phyloP scores from a whole-genome alignment of 2,888 invertebrate genomes.

The Epinotia brunnichana region DNA sequence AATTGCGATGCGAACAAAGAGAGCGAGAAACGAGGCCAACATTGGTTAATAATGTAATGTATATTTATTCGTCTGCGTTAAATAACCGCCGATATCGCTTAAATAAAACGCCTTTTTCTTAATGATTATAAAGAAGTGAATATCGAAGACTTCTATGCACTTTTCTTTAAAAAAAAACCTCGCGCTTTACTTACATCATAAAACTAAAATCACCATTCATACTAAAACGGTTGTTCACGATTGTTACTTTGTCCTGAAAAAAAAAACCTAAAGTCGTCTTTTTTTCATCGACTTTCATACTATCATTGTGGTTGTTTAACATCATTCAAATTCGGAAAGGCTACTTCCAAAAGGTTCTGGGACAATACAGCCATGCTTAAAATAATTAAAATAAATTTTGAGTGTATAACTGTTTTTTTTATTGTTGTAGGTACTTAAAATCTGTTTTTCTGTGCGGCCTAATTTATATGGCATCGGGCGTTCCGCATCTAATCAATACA shows the following conservation, averaged over 20 bases:
- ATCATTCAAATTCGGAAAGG: background rate
- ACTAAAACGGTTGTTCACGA: background rate
- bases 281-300: conserved; percentile 37
- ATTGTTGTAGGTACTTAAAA: conserved; percentile 59
- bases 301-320: conserved; percentile 18
- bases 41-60: conserved; percentile 84
- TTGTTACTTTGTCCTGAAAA: background rate
- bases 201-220: background rate
- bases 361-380: background rate
- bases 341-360: background rate
- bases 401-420: conserved; percentile 42
- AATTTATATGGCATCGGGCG: conserved; percentile 83
- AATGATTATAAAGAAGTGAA: conserved; percentile 14
- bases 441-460: conserved; percentile 80
- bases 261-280: background rate
- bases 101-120: conserved; percentile 63
- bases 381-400: background rate
- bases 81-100: conserved; percentile 68
- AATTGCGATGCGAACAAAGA: conserved; percentile 82
- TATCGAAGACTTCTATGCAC: background rate
- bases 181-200: conserved; percentile 3
- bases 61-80: conserved; percentile 82
- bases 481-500: conserved; percentile 85
- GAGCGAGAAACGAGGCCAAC: conserved; percentile 82
- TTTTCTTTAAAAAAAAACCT: background rate